These are phyloP conservation scores for Bucorvus abyssinicus DNA, from an alignment of 2,797 vertebrate genomes.

Conservation along the genomic window DNA sequence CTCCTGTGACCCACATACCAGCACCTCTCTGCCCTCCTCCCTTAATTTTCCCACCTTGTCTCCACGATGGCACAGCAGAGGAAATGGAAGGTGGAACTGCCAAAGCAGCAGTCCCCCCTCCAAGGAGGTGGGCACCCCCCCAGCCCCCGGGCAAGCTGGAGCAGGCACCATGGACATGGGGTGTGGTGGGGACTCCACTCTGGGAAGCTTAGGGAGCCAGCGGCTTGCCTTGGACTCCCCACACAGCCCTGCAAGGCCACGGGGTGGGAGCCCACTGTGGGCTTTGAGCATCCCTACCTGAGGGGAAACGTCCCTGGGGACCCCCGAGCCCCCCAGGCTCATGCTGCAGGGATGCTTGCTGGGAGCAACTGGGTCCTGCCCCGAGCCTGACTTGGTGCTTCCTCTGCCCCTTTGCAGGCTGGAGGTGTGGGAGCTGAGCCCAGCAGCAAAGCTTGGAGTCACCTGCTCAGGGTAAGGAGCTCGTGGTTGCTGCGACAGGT, in stretches of 20 bases:
- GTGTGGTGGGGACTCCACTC: not conserved
- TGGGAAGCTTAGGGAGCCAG: no score
- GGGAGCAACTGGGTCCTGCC: not conserved
- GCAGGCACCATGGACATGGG: not conserved
- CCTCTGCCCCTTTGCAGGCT: not conserved
- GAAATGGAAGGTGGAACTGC: not conserved
- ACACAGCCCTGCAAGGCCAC: no score
- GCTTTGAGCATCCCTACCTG: no score
- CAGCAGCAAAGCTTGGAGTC: not conserved
- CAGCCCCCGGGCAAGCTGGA: not conserved
- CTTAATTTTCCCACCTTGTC: no score
- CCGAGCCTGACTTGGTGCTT: not conserved
- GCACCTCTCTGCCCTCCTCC: no score
- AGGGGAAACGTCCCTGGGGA: not conserved
- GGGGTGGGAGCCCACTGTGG: not conserved
- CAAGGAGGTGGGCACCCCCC: not conserved
- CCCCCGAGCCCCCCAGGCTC: not conserved
- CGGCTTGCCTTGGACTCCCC: no score
- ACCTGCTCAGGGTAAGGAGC: not conserved
- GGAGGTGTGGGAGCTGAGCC: not conserved
- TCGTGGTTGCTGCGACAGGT: not conserved
- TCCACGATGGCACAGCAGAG: no score
- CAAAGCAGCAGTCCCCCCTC: no score
- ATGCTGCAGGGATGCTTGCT: not conserved
- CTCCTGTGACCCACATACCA: no score